These are phyloP conservation scores for Sarcophaga peregrina DNA, from an alignment of 1,140 invertebrate species.

Conservation along the genomic window DNA sequence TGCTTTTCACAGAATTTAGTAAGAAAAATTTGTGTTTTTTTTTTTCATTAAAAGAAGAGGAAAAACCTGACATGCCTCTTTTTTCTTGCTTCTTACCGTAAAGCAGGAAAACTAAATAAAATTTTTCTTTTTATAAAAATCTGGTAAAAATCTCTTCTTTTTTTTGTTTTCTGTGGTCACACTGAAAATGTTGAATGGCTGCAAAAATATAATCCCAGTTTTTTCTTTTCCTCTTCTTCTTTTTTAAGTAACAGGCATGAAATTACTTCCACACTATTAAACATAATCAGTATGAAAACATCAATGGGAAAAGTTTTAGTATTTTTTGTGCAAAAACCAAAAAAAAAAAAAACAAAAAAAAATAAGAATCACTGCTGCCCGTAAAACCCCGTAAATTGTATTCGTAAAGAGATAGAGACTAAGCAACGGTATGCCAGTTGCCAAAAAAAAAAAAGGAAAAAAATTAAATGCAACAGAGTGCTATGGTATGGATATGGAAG, in stretches of 20 bases:
- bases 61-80: conserved; percentile 23
- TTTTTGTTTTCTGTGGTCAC: background rate
- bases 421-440: background rate
- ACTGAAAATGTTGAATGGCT: conserved; percentile 1
- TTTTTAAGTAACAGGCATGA: background rate
- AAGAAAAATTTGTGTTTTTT: background rate
- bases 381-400: no score
- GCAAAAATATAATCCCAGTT: no score
- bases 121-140: background rate
- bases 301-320: conserved; percentile 15
- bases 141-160: background rate
- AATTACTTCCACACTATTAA: conserved; percentile 25
- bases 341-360: background rate
- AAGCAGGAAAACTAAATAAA: background rate
- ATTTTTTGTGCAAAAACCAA: background rate
- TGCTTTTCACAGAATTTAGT: background rate
- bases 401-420: no score
- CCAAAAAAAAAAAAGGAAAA: background rate
- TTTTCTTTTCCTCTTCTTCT: background rate
- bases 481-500: background rate
- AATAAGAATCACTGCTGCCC: no score
- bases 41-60: background rate
- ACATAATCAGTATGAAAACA: conserved; percentile 20
- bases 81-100: background rate
- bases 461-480: background rate